Evolutionary conservation across 2,113 vertebrate genomes (phyloP).

Genomic region (Ophthalmolycus amberensis): DNA sequence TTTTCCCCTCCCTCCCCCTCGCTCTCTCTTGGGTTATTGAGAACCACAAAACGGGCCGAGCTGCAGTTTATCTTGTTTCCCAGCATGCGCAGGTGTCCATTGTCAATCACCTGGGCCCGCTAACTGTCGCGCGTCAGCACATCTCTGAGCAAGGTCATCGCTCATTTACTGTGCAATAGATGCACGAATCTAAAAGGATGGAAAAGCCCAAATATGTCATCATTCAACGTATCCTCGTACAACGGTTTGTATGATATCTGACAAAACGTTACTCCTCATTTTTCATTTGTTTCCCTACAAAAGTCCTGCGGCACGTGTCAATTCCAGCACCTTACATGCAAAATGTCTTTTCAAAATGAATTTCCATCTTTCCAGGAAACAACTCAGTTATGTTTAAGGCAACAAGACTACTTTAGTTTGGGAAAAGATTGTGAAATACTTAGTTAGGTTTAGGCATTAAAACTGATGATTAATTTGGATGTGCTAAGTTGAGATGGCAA

Average conservation of each 20-base stretch:
- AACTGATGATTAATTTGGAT: background rate
- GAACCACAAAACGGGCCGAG: conserved; percentile 39
- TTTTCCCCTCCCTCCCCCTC: background rate
- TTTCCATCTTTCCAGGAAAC: too few relatives aligned
- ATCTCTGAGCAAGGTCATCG: conserved; percentile 33
- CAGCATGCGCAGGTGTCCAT: conserved; percentile 65
- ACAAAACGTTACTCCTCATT: too few relatives aligned
- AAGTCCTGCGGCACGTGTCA: too few relatives aligned
- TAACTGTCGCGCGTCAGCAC: conserved; percentile 42
- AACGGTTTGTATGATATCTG: too few relatives aligned
- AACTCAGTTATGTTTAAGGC: too few relatives aligned
- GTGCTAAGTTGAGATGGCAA: background rate
- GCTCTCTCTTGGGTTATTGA: conserved; percentile 20
- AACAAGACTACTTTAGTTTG: too few relatives aligned
- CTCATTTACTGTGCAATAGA: conserved; percentile 2
- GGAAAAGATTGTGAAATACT: too few relatives aligned
- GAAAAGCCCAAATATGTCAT: background rate
- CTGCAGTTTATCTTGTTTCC: conserved; percentile 68
- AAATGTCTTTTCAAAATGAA: too few relatives aligned
- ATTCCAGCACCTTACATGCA: too few relatives aligned
- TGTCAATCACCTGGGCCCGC: conserved; percentile 65
- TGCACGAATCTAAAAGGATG: background rate
- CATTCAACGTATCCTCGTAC: too few relatives aligned
- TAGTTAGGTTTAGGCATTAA: too few relatives aligned
- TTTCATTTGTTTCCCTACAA: too few relatives aligned